A percentile compares a stretch with the other conserved stretches of the same genome.
These are phyloP conservation scores for Charaxes varanes DNA, from an alignment of 1,140 invertebrate species.

Conservation along the genomic window DNA sequence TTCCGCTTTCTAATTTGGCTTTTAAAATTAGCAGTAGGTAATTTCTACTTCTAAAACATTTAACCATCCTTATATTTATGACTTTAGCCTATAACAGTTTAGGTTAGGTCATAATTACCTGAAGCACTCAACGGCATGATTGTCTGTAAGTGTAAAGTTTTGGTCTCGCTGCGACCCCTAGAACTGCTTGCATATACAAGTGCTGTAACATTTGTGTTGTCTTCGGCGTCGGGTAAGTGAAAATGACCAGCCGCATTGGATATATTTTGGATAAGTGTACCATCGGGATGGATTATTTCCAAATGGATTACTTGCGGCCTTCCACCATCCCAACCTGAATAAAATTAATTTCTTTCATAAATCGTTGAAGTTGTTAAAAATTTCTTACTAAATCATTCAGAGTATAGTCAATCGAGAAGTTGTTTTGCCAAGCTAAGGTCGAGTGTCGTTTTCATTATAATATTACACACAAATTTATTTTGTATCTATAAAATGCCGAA, in stretches of 20 bases:
- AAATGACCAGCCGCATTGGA: conserved; percentile 47
- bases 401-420: no score
- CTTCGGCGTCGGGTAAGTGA: conserved; percentile 30
- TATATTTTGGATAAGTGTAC: conserved; percentile 36
- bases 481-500: no score
- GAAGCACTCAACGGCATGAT: conserved; percentile 35
- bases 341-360: conserved; percentile 1
- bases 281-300: conserved; percentile 31
- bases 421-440: no score
- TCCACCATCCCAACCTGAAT: conserved; percentile 53
- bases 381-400: no score
- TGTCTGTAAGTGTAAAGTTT: conserved; percentile 34
- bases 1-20: no score
- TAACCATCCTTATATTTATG: no score
- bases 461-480: no score
- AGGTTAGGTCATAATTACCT: conserved; percentile 22
- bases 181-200: conserved; percentile 39
- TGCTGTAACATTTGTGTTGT: conserved; percentile 38
- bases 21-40: no score
- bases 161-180: conserved; percentile 34
- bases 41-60: no score
- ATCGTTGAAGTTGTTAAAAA: no score
- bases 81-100: background rate
- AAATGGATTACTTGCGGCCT: conserved; percentile 41
- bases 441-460: no score